Percentiles rank a stretch among this genome's conserved stretches.
Conservation (phyloP, 2,888 invertebrate species). For the Troides aeacus region DNA sequence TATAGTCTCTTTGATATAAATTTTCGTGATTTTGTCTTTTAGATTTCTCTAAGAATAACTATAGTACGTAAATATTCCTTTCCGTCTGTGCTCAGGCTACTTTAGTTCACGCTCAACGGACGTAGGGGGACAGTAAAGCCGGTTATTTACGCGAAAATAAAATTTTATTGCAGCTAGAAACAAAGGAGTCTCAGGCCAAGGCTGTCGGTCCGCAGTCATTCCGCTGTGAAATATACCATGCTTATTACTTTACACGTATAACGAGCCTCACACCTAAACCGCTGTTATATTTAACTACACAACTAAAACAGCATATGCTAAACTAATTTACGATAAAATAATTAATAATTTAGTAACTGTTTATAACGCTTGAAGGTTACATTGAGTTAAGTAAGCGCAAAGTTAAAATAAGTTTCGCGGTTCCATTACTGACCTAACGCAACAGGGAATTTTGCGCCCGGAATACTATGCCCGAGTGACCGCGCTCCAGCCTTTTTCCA, state of each 20-base stretch:
- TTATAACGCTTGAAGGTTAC: background rate
- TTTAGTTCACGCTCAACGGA: conserved; percentile 31
- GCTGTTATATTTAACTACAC: background rate
- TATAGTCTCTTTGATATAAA: background rate
- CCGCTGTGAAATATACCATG: conserved; percentile 16
- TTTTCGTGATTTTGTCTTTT: background rate
- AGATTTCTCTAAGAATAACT: background rate
- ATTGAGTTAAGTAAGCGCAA: background rate
- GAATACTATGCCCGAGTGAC: conserved; percentile 56
- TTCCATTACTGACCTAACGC: conserved; percentile 57
- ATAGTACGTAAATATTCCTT: conserved; percentile 9
- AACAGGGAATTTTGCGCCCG: conserved; percentile 45
- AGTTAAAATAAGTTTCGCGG: background rate
- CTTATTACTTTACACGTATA: conserved; percentile 15
- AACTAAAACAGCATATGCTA: background rate
- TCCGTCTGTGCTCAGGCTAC: conserved; percentile 10
- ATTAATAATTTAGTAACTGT: background rate
- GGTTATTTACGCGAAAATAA: conserved; percentile 47
- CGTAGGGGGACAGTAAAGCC: conserved; percentile 34
- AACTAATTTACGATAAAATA: background rate
- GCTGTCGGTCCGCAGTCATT: conserved; percentile 21
- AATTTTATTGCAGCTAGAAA: conserved; percentile 44
- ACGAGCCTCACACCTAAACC: conserved; percentile 18
- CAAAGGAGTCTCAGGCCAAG: conserved; percentile 37
- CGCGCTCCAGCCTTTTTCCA: conserved; percentile 44